Evolutionary conservation across 2,113 vertebrate species (phyloP).

Genomic region (Nerophis lumbriciformis): DNA sequence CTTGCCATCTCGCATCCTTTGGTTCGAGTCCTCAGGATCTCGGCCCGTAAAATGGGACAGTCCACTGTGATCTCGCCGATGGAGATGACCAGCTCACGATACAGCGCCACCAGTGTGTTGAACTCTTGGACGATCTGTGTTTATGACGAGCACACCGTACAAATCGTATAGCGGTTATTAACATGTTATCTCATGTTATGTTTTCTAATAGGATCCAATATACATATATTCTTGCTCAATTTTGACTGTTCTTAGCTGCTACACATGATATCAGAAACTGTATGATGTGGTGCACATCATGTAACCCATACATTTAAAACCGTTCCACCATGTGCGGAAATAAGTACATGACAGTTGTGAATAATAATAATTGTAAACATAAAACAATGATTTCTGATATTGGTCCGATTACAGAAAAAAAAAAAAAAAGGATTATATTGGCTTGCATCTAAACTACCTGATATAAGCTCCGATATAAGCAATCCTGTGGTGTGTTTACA

Average conservation of each 20-base stretch:
- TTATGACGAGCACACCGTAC: conserved; percentile 36
- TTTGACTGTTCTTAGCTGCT: too few species aligned
- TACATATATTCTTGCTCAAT: too few species aligned
- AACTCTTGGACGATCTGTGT: conserved; percentile 95
- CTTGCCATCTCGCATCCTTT: conserved; percentile 92
- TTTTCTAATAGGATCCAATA: too few species aligned
- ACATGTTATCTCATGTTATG: neutral
- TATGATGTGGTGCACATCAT: neutral
- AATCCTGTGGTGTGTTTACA: too few species aligned
- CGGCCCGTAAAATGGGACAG: conserved; percentile 81
- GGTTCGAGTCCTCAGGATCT: conserved; percentile 90
- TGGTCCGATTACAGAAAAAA: neutral
- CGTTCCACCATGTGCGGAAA: neutral
- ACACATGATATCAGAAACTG: too few species aligned
- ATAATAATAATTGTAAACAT: too few species aligned
- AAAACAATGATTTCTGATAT: neutral
- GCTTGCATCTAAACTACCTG: too few species aligned
- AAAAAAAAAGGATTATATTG: neutral
- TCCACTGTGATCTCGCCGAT: conserved; percentile 89
- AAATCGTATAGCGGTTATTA: neutral
- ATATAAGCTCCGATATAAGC: too few species aligned
- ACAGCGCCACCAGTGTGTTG: conserved; percentile 95
- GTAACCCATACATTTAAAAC: too few species aligned
- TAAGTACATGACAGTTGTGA: neutral
- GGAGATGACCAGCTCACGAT: conserved; percentile 94